A percentile compares a stretch with the other conserved stretches of the same genome.
Conservation (phyloP, 64 coral and sea anemone species). For the Montipora capricornis region DNA sequence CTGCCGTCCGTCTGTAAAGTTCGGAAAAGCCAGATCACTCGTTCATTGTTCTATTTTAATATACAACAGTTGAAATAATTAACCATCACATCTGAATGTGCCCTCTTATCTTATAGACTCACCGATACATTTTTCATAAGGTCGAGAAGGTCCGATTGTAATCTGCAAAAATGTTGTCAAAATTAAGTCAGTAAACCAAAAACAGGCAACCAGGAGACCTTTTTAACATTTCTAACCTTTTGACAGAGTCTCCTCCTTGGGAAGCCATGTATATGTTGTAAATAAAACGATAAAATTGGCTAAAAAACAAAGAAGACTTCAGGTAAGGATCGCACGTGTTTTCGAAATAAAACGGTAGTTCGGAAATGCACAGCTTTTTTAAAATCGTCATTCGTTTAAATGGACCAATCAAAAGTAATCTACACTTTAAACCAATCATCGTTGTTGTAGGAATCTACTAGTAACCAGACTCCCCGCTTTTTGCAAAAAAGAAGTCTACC, state of each 20-base stretch:
- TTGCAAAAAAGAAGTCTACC: not conserved
- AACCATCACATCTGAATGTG: not conserved
- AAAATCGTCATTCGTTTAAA: slow-evolving; percentile 32
- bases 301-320: not conserved
- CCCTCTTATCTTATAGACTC: not conserved
- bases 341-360: not conserved
- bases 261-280: not conserved
- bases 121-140: not conserved
- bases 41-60: no score
- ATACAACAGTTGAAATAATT: not conserved
- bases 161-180: not conserved
- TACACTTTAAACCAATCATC: slow-evolving; percentile 16
- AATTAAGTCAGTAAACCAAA: not conserved
- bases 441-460: not conserved
- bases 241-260: not conserved
- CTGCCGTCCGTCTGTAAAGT: slow-evolving; percentile 54
- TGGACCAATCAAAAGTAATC: slow-evolving; percentile 70
- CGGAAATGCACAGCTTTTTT: slow-evolving; percentile 42
- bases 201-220: not conserved
- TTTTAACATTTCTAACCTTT: not conserved
- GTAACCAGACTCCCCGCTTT: not conserved
- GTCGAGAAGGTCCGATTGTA: not conserved
- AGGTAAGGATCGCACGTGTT: not conserved
- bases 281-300: not conserved
- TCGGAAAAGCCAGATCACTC: not conserved